phyloP scores from a whole-genome alignment of 1,140 invertebrate genomes.

The Mycetomoellerius zeteki region DNA sequence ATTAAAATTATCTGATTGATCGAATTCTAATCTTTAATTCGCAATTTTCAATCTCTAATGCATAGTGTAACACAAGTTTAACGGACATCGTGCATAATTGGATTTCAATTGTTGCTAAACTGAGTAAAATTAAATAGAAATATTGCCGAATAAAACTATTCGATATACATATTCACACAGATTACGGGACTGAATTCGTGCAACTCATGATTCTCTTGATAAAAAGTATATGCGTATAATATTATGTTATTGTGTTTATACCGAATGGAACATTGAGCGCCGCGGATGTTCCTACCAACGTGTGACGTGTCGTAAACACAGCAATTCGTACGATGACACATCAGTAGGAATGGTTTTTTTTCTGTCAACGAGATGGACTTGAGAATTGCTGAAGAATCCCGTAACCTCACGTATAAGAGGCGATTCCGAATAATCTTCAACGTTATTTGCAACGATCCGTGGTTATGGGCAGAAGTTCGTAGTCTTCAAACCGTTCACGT shows the following conservation, averaged over 20 bases:
- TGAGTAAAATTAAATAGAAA: conserved; percentile 16
- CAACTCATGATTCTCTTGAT: conserved; percentile 15
- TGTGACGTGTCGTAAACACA: too few relatives aligned
- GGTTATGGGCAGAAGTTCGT: conserved; percentile 31
- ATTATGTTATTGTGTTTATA: conserved; percentile 5
- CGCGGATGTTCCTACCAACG: background rate
- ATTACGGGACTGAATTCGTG: conserved; percentile 40
- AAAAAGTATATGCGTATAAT: background rate
- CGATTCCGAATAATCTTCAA: conserved; percentile 27
- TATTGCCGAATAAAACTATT: background rate
- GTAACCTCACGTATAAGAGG: background rate
- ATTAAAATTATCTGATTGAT: too few relatives aligned
- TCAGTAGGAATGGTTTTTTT: conserved; percentile 5
- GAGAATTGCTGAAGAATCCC: background rate
- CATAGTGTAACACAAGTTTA: too few relatives aligned
- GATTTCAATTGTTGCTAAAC: background rate
- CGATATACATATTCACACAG: background rate
- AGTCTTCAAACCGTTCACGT: conserved; percentile 56
- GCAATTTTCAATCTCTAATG: too few relatives aligned
- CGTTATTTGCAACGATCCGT: conserved; percentile 27
- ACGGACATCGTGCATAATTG: background rate
- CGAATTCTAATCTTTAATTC: too few relatives aligned
- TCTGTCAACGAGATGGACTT: background rate
- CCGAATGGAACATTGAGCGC: conserved; percentile 2
- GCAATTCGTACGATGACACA: background rate